These are phyloP conservation scores for Bombus consobrinus DNA, from an alignment of 1,140 invertebrate genomes.

Conservation along the genomic window DNA sequence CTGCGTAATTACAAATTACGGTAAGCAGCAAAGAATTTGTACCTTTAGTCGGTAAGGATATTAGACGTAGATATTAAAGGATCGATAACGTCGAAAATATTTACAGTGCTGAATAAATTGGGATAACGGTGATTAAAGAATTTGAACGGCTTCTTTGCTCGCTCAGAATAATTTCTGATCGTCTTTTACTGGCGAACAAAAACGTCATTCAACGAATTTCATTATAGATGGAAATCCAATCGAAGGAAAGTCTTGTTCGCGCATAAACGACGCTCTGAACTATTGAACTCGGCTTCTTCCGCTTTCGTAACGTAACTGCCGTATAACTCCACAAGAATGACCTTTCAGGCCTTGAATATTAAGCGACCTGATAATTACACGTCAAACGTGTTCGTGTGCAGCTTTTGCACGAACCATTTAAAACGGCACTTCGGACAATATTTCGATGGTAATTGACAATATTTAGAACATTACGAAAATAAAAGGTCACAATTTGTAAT, in stretches of 20 bases:
- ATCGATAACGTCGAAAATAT: too few species aligned
- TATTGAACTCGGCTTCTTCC: slow-evolving; percentile 70
- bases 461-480: not conserved
- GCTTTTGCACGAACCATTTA: not conserved
- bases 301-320: slow-evolving; percentile 63
- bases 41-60: too few species aligned
- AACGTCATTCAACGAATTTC: slow-evolving; percentile 2
- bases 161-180: slow-evolving; percentile 40
- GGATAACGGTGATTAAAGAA: too few species aligned
- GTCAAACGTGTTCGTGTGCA: not conserved
- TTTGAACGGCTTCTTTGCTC: too few species aligned
- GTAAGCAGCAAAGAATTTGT: too few species aligned
- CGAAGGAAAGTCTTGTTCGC: slow-evolving; percentile 59
- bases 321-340: slow-evolving; percentile 54
- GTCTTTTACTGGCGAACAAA: not conserved
- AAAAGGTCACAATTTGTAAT: not conserved
- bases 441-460: not conserved
- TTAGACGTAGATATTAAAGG: too few species aligned
- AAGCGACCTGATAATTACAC: slow-evolving; percentile 47
- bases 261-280: slow-evolving; percentile 61
- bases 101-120: too few species aligned
- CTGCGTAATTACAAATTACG: too few species aligned
- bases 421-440: not conserved
- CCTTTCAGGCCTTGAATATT: slow-evolving; percentile 60
- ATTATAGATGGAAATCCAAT: slow-evolving; percentile 66